Evolutionary conservation across 2,113 vertebrate genomes (phyloP), one percentile per base, ranked within the genome.

Genomic region (Progne subis): DNA sequence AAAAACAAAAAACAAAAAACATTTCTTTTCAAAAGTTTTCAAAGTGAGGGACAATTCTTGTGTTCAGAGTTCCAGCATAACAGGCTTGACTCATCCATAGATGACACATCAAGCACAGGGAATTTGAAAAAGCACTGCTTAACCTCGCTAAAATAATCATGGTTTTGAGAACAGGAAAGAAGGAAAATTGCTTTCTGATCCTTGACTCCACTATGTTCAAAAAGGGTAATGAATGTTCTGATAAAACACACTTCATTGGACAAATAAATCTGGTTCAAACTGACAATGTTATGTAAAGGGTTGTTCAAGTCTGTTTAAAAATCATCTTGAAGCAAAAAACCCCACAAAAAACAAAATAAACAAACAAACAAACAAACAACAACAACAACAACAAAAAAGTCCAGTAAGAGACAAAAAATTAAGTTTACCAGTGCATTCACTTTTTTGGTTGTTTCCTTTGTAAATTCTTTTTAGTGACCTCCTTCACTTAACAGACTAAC

Each of bases 161-260:
- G 90, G 85, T 82, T 98, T 97, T 96, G 86, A 97, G 92, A 97
- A 98, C 95, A 98, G 96, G 95, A 96, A 96, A 94, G 97, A 96
- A 97, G 94, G 96, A 96, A 98, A 98, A 98, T 98, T 98, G 95
- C 96, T 97, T 98, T 97, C 96, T 98, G 96, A 97, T 98, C 93
- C 96, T 98, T 97, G 23, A 97, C 97, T 96, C 94, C 93, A 50
- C 59, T 76, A 69, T 95, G 81, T 86, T 94, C 95, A 97, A 93
- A 97, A 98, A 97, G 97, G 96, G 96, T 94, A 50, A 97, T 97
- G 97, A 95, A 97, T 95, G 90, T 96, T 98, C 97, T 97, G 94
- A 94, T 97, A 95, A 97, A 92, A 88, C 86, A 88, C 92, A 94
- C 87, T 95, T 96, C 95, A 96, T 90, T 94, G 96, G 84, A 67